A percentile compares a stretch with the other conserved stretches of the same genome.
Evolutionary conservation across 2,888 invertebrate genomes (phyloP).

Genomic region (Hyposoter dolosus): DNA sequence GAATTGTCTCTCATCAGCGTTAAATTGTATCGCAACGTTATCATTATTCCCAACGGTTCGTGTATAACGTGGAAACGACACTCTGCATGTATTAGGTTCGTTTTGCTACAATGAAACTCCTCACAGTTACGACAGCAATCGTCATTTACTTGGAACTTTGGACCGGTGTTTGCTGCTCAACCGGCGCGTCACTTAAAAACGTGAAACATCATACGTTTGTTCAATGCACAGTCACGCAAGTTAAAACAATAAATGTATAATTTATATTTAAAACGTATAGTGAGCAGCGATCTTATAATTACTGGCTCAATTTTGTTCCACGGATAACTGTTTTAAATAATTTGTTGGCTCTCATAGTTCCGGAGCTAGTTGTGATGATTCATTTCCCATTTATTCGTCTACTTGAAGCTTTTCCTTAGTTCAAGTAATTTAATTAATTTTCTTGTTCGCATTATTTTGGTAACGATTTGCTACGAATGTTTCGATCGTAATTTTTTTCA

Average conservation of each 20-base stretch:
- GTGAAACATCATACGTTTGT: not conserved
- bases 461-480: not conserved
- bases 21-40: slow-evolving; percentile 71
- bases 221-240: not conserved
- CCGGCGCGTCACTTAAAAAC: not conserved
- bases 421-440: not conserved
- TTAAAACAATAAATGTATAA: not conserved
- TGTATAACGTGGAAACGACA: slow-evolving; percentile 31
- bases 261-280: not conserved
- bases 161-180: not conserved
- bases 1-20: slow-evolving; percentile 76
- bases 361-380: not conserved
- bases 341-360: not conserved
- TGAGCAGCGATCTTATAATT: not conserved
- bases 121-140: not conserved
- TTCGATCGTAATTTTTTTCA: not conserved
- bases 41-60: slow-evolving; percentile 60
- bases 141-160: slow-evolving; percentile 39
- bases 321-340: not conserved
- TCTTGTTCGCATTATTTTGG: not conserved
- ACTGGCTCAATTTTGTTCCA: not conserved
- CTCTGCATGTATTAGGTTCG: not conserved
- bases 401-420: not conserved
- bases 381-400: not conserved
- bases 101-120: slow-evolving; percentile 17